Base-by-base conservation (phyloP, 2,888 invertebrate species). In the Gibbula magus region DNA sequence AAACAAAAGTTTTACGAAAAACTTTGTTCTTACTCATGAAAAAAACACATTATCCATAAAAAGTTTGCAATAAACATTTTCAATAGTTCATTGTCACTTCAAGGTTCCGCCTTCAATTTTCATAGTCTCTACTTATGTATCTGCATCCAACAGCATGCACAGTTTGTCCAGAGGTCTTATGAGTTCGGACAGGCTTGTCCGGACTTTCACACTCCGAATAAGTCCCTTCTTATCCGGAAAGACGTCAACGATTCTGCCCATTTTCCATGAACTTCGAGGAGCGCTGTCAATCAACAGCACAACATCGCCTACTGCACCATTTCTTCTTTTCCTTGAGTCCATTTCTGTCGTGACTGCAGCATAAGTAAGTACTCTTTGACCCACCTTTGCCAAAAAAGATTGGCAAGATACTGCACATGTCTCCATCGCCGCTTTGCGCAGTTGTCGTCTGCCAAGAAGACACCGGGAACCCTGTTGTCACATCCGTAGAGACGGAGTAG, bases 131-230 rank as follows among this genome's bases (percentile, higher is more conserved):
- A 25, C 13, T 22, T 56, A 56, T 25, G 20, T n/a, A 20, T 78
- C 78, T 35, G 29, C 32, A 56, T 79, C 75, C 35, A 79, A 29
- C 22, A 79, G 29, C 18, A 79, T 20, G 10, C 73, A 73, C 5
- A 79, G 32, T 56, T 80, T 80, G 51, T 22, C 45, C 16, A 80
- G n/a, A 29, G 80, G 80, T 20, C 77, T 39, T 4, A 53, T 18
- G 18, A 77, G 22, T 25, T 53, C 35, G 39, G 70, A 32, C 35
- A 32, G 22, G 20, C 25, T 25, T 16, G 74, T 74, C 20, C 51
- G 39, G 20, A 74, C 51, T 16, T 74, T 29, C 22, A 52, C 45
- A 18, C 22, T 18, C 16, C 74, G 52, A 16, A 74, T 25, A 45
- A 74, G 25, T 16, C 74, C 74, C 2, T 51, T 22, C 16, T 74